Percentiles rank a stretch among this genome's conserved stretches.
Conservation (phyloP, 2,888 invertebrate genomes). For the Leucania comma region DNA sequence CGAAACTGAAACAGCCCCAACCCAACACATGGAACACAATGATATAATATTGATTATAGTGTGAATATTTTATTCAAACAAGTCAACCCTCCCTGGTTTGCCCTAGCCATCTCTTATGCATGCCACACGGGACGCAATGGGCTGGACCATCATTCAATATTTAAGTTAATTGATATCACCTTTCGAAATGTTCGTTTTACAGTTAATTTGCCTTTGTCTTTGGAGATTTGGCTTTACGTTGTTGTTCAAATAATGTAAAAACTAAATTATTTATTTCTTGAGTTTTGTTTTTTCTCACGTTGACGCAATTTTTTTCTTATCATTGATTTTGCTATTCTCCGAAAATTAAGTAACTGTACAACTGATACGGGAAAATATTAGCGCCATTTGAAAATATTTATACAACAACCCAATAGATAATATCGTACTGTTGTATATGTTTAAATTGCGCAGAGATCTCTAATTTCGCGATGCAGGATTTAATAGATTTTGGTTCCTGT, state of each 20-base stretch:
- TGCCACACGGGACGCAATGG: slow-evolving; percentile 33
- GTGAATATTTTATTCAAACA: slow-evolving; percentile 23
- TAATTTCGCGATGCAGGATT: too few species aligned
- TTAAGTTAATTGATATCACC: slow-evolving; percentile 36
- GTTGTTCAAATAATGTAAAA: background rate
- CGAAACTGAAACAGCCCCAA: background rate
- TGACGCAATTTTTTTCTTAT: too few species aligned
- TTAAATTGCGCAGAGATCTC: too few species aligned
- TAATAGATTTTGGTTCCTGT: too few species aligned
- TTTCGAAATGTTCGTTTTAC: background rate
- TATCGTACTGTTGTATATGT: too few species aligned
- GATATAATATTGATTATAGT: slow-evolving; percentile 29
- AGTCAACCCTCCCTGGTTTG: slow-evolving; percentile 15
- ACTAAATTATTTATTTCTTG: too few species aligned
- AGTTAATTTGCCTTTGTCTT: slow-evolving; percentile 12
- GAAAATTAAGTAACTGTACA: too few species aligned
- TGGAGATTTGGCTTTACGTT: background rate
- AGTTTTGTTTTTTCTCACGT: too few species aligned
- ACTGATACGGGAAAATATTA: too few species aligned
- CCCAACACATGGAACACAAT: background rate
- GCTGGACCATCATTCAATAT: slow-evolving; percentile 44
- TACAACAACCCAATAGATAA: too few species aligned
- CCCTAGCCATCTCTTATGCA: slow-evolving; percentile 5
- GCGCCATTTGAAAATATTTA: too few species aligned
- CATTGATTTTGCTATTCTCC: background rate